phyloP scores from a whole-genome alignment of 2,888 invertebrate species.

The Campaea margaritaria region DNA sequence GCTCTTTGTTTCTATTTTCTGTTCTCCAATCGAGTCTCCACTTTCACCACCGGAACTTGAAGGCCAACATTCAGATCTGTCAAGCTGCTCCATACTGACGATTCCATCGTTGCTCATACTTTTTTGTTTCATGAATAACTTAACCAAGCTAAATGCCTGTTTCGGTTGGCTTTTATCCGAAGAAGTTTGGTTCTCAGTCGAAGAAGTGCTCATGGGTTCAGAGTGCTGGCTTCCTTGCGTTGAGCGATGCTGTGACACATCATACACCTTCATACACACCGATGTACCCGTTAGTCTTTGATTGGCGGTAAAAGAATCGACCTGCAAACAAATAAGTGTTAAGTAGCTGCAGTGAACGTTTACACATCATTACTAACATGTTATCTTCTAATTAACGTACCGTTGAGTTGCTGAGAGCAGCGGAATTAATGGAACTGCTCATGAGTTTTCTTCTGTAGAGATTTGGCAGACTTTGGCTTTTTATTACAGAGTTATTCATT shows the following conservation, averaged over 20 bases:
- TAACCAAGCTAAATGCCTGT: constrained; percentile 90
- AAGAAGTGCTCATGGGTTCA: constrained; percentile 83
- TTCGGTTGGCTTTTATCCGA: constrained; percentile 85
- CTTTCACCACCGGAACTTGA: constrained; percentile 87
- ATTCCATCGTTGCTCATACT: constrained; percentile 92
- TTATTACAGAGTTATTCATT: constrained; percentile 86
- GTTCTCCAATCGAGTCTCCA: constrained; percentile 84
- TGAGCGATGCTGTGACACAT: constrained; percentile 77
- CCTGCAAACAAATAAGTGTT: constrained; percentile 64
- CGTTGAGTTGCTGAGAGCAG: constrained; percentile 88
- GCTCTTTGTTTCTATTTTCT: constrained; percentile 64
- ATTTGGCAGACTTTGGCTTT: constrained; percentile 93
- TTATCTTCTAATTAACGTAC: constrained; percentile 76
- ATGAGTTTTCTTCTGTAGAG: constrained; percentile 84
- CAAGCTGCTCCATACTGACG: constrained; percentile 90
- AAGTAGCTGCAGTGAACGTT: constrained; percentile 41
- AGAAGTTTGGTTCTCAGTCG: constrained; percentile 79
- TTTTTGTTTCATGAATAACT: constrained; percentile 95
- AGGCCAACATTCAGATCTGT: constrained; percentile 91
- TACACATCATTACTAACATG: constrained; percentile 35
- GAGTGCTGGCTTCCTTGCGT: constrained; percentile 78
- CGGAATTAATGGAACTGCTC: constrained; percentile 81
- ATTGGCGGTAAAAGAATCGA: constrained; percentile 80
- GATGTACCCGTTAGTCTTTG: constrained; percentile 76
- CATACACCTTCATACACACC: constrained; percentile 80